Conservation (phyloP, 2,797 vertebrate genomes). For the Amblyraja radiata region DNA sequence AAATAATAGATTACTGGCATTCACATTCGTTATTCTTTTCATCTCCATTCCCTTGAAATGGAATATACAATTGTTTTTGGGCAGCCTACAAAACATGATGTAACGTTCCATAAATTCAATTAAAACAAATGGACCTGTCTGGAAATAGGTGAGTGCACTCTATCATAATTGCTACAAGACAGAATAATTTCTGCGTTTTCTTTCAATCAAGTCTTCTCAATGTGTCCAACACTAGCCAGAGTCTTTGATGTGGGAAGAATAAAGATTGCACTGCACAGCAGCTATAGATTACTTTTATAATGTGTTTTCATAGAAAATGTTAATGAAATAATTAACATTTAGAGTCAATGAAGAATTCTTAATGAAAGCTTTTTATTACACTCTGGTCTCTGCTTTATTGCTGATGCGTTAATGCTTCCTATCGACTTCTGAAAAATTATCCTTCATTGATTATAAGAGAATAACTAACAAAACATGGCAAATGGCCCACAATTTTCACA, state of each 20-base stretch:
- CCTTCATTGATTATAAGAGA: not conserved
- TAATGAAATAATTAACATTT: conserved; percentile 37
- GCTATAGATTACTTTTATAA: not conserved
- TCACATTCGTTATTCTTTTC: not conserved
- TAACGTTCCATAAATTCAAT: conserved; percentile 4
- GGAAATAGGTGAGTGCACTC: not conserved
- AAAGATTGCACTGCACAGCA: not conserved
- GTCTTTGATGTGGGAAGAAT: not conserved
- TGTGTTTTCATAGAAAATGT: conserved; percentile 11
- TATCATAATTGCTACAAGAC: conserved; percentile 12
- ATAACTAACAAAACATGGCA: not conserved
- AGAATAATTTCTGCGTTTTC: not conserved
- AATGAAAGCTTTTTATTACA: conserved; percentile 16
- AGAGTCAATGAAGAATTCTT: not conserved
- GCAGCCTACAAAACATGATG: not conserved
- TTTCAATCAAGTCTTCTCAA: not conserved
- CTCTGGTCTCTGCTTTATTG: not conserved
- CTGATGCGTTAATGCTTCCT: not conserved
- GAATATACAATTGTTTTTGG: not conserved
- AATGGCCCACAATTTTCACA: not conserved
- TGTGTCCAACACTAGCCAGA: not conserved
- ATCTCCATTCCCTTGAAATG: not conserved
- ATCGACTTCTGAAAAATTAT: conserved; percentile 12
- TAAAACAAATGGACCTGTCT: not conserved
- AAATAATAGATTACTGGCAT: not conserved